These are phyloP conservation scores for Sarcophaga carnaria DNA, from an alignment of 2,888 invertebrate genomes.

Conservation along the genomic window DNA sequence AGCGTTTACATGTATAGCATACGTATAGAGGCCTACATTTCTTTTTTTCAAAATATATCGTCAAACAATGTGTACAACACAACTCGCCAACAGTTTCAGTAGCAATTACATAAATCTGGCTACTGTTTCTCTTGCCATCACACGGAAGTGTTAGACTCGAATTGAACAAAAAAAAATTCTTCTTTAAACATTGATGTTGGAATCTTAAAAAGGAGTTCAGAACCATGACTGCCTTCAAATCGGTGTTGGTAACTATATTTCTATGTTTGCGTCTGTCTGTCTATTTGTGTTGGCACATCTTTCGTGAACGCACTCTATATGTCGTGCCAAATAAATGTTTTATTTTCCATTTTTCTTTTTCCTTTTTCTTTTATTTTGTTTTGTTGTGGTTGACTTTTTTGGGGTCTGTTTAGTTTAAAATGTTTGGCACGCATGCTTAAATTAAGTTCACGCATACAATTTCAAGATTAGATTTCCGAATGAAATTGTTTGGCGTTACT, in stretches of 20 bases:
- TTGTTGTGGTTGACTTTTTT: conserved; percentile 16
- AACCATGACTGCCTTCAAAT: not conserved
- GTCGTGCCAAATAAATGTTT: conserved; percentile 68
- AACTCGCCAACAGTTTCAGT: not conserved
- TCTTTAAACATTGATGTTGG: conserved; percentile 20
- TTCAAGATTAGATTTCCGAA: conserved; percentile 19
- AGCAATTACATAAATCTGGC: conserved; percentile 40
- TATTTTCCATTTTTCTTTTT: conserved; percentile 35
- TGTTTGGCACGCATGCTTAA: conserved; percentile 63
- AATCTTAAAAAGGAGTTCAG: conserved; percentile 48
- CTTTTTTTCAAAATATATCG: no score
- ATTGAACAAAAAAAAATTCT: conserved; percentile 10
- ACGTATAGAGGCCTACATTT: no score
- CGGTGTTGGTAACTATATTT: not conserved
- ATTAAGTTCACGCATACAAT: conserved; percentile 66
- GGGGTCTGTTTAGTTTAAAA: conserved; percentile 24
- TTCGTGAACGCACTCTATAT: conserved; percentile 66
- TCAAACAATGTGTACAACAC: no score
- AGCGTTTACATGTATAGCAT: no score
- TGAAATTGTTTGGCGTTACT: conserved; percentile 10
- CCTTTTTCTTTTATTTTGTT: not conserved
- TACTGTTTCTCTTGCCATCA: conserved; percentile 55
- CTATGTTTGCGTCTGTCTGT: conserved; percentile 6
- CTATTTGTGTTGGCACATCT: not conserved
- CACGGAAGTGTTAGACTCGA: conserved; percentile 56